These are phyloP conservation scores for Tetraodon nigroviridis DNA, from an alignment of 2,113 vertebrate genomes.

Conservation along the genomic window DNA sequence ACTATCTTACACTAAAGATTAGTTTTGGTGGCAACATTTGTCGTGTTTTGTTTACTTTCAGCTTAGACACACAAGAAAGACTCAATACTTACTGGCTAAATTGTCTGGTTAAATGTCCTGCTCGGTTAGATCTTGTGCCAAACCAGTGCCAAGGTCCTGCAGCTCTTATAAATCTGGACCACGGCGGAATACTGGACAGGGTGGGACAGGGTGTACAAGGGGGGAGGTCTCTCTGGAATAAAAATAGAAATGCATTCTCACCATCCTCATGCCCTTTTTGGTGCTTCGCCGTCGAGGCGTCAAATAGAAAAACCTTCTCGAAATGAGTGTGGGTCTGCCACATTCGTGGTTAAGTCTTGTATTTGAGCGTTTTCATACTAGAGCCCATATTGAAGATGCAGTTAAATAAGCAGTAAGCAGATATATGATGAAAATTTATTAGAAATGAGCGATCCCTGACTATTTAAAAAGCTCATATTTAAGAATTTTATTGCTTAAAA, in stretches of 20 bases:
- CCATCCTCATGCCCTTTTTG: slow-evolving; percentile 58
- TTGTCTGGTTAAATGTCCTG: slow-evolving; percentile 72
- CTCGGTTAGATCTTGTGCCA: slow-evolving; percentile 71
- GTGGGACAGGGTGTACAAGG: slow-evolving; percentile 17
- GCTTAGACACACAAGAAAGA: slow-evolving; percentile 72
- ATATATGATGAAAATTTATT: too few relatives aligned
- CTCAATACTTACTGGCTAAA: slow-evolving; percentile 79
- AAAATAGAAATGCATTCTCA: slow-evolving; percentile 44
- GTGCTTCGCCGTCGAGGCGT: slow-evolving; percentile 24
- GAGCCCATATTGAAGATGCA: too few relatives aligned
- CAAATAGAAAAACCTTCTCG: not conserved
- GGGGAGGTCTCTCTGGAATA: slow-evolving; percentile 26
- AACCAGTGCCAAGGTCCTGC: slow-evolving; percentile 57
- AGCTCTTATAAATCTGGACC: slow-evolving; percentile 65
- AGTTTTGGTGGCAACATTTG: slow-evolving; percentile 64
- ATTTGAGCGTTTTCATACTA: too few relatives aligned
- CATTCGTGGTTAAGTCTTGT: too few relatives aligned
- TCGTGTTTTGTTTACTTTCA: slow-evolving; percentile 76
- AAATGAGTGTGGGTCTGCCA: not conserved
- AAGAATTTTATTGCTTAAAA: too few relatives aligned
- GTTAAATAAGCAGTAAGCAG: too few relatives aligned
- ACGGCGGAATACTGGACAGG: slow-evolving; percentile 19
- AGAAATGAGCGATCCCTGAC: too few relatives aligned
- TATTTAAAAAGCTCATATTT: too few relatives aligned
- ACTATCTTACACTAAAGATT: slow-evolving; percentile 55